Evolutionary conservation across 2,888 invertebrate genomes (phyloP).

Genomic region (Coecobrya sp.): DNA sequence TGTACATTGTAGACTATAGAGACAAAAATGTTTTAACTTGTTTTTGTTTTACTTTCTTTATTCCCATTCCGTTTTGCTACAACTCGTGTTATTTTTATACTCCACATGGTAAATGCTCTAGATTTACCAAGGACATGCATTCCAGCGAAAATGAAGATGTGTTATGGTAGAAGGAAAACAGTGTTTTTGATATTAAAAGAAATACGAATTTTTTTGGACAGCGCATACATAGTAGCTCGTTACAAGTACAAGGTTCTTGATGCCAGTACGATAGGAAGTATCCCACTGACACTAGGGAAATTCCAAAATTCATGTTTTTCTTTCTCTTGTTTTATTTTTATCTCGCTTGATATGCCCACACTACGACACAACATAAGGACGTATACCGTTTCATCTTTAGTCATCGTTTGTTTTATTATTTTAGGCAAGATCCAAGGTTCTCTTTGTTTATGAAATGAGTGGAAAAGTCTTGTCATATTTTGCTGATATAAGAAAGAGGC

Average conservation of each 20-base stretch:
- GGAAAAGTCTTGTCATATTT: not conserved
- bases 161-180: not conserved
- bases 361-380: too few relatives aligned
- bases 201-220: not conserved
- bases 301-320: conserved; percentile 75
- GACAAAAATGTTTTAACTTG: conserved; percentile 15
- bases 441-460: conserved; percentile 1
- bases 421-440: too few relatives aligned
- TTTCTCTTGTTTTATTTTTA: conserved; percentile 51
- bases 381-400: too few relatives aligned
- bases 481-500: not conserved
- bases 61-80: not conserved
- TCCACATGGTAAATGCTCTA: not conserved
- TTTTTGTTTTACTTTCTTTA: conserved; percentile 5
- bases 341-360: not conserved
- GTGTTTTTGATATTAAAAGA: conserved; percentile 18
- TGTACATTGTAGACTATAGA: not conserved
- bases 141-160: not conserved
- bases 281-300: conserved; percentile 72
- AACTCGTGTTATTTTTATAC: not conserved
- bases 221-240: not conserved
- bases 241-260: not conserved
- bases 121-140: conserved; percentile 41
- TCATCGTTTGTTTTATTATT: too few relatives aligned
- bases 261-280: not conserved